A percentile compares a stretch with the other conserved stretches of the same genome.
Conservation (phyloP, 2,888 invertebrate species). For the Drosophila rubida region DNA sequence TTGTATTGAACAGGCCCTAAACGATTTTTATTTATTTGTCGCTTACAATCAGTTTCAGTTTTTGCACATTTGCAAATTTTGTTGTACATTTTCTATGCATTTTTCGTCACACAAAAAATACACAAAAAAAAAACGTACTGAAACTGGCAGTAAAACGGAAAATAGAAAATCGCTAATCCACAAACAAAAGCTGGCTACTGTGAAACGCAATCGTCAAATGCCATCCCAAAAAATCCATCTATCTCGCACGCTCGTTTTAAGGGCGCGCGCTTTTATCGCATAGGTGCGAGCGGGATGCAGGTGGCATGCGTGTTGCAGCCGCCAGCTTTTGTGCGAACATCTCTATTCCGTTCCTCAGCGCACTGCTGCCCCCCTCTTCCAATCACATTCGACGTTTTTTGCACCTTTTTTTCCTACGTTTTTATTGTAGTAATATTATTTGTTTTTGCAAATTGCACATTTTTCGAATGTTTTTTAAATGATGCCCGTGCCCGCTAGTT, state of each 20-base stretch:
- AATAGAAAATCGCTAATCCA: constrained; percentile 67
- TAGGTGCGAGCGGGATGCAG: constrained; percentile 71
- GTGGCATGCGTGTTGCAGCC: constrained; percentile 63
- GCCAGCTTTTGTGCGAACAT: constrained; percentile 63
- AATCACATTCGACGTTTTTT: constrained; percentile 72
- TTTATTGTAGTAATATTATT: constrained; percentile 73
- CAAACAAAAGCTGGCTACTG: constrained; percentile 55
- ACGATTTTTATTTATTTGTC: constrained; percentile 6
- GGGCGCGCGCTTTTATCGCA: constrained; percentile 68
- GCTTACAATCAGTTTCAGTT: constrained; percentile 23
- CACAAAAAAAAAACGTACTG: constrained; percentile 63
- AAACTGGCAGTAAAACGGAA: constrained; percentile 59
- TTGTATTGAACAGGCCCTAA: constrained; percentile 28
- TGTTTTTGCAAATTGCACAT: constrained; percentile 67
- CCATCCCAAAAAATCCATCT: constrained; percentile 60
- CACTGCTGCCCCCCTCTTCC: constrained; percentile 46
- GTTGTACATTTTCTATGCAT: constrained; percentile 68
- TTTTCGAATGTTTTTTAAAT: constrained; percentile 42
- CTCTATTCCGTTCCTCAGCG: constrained; percentile 47
- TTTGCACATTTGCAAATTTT: constrained; percentile 47
- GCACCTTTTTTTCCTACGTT: constrained; percentile 74
- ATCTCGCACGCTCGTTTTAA: constrained; percentile 73
- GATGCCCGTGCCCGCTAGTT: constrained; percentile 38
- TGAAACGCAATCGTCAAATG: constrained; percentile 56
- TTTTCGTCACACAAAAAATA: constrained; percentile 78